These are phyloP conservation scores for Leucophenga maculata DNA, from an alignment of 2,888 invertebrate genomes.

Conservation along the genomic window DNA sequence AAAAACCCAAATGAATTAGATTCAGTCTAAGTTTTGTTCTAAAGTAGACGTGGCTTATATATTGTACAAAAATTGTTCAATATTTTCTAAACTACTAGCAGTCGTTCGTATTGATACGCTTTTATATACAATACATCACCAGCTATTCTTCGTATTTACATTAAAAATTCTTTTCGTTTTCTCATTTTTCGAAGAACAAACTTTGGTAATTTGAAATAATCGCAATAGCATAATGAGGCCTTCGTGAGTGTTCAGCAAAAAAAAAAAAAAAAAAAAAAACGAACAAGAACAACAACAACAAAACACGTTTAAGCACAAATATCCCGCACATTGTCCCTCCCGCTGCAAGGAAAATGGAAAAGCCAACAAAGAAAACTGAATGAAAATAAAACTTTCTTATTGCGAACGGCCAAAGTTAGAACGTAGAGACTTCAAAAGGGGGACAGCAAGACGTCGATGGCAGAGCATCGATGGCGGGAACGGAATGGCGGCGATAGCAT, in stretches of 20 bases:
- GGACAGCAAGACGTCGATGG: not conserved
- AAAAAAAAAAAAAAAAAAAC: slow-evolving; percentile 41
- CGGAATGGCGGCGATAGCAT: slow-evolving; percentile 70
- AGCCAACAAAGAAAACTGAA: slow-evolving; percentile 39
- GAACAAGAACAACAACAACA: not conserved
- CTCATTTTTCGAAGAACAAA: slow-evolving; percentile 47
- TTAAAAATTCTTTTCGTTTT: not conserved
- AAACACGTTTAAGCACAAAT: slow-evolving; percentile 38
- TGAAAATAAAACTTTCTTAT: slow-evolving; percentile 65
- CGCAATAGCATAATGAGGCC: slow-evolving; percentile 63
- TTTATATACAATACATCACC: no score
- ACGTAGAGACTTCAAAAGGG: not conserved
- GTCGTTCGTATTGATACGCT: no score
- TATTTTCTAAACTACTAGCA: no score
- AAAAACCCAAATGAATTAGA: no score
- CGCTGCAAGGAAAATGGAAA: slow-evolving; percentile 10
- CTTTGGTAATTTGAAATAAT: slow-evolving; percentile 66
- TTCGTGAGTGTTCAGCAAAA: slow-evolving; percentile 46
- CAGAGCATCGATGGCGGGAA: slow-evolving; percentile 27
- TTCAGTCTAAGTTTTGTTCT: no score
- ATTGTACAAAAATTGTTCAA: no score
- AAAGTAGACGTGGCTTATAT: no score
- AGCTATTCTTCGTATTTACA: no score
- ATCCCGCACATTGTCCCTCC: slow-evolving; percentile 15
- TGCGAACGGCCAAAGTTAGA: slow-evolving; percentile 61